Evolutionary conservation across 2,888 invertebrate species (phyloP).

Genomic region (Hydropsyche betteni): DNA sequence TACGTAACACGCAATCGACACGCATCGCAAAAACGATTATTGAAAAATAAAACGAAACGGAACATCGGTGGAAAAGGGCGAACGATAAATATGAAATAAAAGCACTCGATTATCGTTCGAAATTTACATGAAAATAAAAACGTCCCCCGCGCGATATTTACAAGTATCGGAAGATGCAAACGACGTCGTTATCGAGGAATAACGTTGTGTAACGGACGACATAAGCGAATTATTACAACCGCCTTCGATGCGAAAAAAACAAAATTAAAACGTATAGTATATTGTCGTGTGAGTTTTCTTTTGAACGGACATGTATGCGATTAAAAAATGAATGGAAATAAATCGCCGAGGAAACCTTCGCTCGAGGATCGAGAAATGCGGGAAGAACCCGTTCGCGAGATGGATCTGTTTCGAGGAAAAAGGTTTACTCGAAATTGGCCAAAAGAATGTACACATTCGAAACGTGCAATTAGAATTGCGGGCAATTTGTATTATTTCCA

Average conservation of each 20-base stretch:
- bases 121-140: conserved; percentile 8
- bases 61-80: no score
- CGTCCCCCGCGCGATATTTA: conserved; percentile 1
- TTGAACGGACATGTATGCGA: not conserved
- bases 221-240: not conserved
- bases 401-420: no score
- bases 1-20: no score
- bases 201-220: conserved; percentile 6
- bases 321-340: conserved; percentile 8
- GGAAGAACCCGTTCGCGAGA: not conserved
- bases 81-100: not conserved
- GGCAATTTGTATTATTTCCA: no score
- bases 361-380: not conserved
- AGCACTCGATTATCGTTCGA: conserved; percentile 1
- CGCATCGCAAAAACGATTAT: no score
- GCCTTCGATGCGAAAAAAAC: not conserved
- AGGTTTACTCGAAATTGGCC: no score
- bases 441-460: no score
- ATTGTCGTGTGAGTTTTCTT: not conserved
- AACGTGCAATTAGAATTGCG: no score
- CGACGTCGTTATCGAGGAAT: conserved; percentile 11
- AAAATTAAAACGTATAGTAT: no score
- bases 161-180: conserved; percentile 9
- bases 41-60: no score
- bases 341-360: not conserved